phyloP scores from a whole-genome alignment of 2,797 vertebrate species.

The Parotocinclus haroldoi region DNA sequence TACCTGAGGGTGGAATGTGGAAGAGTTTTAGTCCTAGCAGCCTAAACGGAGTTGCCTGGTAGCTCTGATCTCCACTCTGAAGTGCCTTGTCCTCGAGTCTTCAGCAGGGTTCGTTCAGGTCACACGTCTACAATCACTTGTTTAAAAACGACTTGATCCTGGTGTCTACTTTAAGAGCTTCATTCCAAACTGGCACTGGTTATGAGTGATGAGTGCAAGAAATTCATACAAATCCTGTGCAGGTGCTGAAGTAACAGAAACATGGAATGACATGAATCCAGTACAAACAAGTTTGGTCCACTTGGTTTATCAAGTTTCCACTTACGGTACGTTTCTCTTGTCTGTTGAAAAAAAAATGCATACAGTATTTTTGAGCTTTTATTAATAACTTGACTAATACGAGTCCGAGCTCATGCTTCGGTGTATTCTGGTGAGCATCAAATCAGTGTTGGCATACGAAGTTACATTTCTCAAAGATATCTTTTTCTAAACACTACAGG shows the following conservation, averaged over 20 bases:
- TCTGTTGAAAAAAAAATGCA: not conserved
- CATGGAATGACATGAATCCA: conserved; percentile 3
- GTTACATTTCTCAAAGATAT: conserved; percentile 15
- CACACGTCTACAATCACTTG: not conserved
- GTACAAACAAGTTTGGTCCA: conserved; percentile 2
- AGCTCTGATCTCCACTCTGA: too few relatives aligned
- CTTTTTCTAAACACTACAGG: conserved; percentile 13
- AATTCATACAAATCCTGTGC: conserved; percentile 4
- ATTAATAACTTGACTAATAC: not conserved
- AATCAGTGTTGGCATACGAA: not conserved
- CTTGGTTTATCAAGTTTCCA: not conserved
- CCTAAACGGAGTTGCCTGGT: too few relatives aligned
- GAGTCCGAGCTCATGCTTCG: not conserved
- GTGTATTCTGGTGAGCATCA: conserved; percentile 28
- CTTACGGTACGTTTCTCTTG: not conserved
- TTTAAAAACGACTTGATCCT: not conserved
- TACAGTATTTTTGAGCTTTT: not conserved
- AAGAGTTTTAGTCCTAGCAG: too few relatives aligned
- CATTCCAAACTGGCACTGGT: not conserved
- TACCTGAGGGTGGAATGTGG: too few relatives aligned
- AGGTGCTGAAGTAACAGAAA: conserved; percentile 11
- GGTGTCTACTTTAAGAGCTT: not conserved
- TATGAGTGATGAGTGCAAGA: conserved; percentile 8
- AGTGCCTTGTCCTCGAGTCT: too few relatives aligned
- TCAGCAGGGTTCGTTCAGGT: not conserved